Evolutionary conservation across 2,113 vertebrate genomes (phyloP), one percentile per base, ranked within the genome.

Genomic region (Heterotilapia buettikoferi): DNA sequence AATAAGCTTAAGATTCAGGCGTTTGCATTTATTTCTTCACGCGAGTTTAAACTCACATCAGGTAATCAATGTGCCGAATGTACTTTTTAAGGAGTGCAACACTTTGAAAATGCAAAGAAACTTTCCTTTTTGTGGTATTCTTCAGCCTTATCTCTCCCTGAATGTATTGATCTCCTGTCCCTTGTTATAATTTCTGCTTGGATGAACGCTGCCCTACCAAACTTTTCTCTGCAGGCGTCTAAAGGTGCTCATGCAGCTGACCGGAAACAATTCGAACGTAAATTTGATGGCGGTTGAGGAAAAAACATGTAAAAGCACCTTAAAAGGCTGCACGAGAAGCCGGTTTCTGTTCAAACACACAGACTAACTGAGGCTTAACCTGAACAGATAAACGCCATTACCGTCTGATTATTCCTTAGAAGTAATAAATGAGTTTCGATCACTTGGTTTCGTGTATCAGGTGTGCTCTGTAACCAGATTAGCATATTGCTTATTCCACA

Each of bases 131-230:
- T 78, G 47, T 78, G 73, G 16, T 71, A 47, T 47, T 83, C 16
- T 16, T 87, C 83, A 66, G 16, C 36, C 76, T 84, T 81, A n/a
- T 86, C 38, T 81, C 18, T 40, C 86, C 53, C 78, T 82, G 40
- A 80, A 68, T 63, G 54, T 80, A 95, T 95, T 84, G 95, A 94
- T 94, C 87, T 92, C 26, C 85, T 88, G 88, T 91, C 92, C 9
- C 13, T 12, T 78, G 26, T 81, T 50, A 83, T 93, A 56, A 85
- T 85, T 19, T 88, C 54, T 21, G 26, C 59, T 85, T 79, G 83
- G 45, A 85, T 83, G 85, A 88, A 52, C 52, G 4, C 86, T 81
- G 84, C 84, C 80, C 73, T 45, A 50, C 14, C 9, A 76, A 83
- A 87, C 33, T 78, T 80, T 50, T 53, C 86, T 33, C 66, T 50